These are phyloP conservation scores for Oasisia sp. DNA, from an alignment of 2,888 invertebrate species.

Conservation along the genomic window DNA sequence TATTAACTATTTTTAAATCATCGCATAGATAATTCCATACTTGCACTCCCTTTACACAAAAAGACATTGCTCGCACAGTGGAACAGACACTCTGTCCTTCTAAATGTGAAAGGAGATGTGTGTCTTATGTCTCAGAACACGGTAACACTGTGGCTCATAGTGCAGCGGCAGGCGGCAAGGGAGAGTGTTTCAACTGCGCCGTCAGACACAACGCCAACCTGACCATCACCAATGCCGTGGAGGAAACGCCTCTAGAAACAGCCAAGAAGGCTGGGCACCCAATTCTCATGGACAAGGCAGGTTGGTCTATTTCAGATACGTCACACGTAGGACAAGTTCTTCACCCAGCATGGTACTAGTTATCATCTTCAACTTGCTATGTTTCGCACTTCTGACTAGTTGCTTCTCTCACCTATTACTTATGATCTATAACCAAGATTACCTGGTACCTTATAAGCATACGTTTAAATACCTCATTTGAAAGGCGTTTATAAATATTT, in stretches of 20 bases:
- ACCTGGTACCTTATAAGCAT: too few species aligned
- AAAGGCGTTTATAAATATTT: too few species aligned
- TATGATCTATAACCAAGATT: too few species aligned
- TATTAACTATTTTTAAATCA: too few species aligned
- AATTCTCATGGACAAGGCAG: constrained; percentile 59
- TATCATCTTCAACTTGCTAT: not conserved
- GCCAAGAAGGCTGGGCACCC: constrained; percentile 60
- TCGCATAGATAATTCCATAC: too few species aligned
- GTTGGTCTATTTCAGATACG: constrained; percentile 34
- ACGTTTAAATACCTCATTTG: too few species aligned
- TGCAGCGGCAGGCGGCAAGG: constrained; percentile 57
- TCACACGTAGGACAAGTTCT: not conserved
- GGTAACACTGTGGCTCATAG: constrained; percentile 61
- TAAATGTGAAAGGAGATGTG: too few species aligned
- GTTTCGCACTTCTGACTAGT: not conserved
- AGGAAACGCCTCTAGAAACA: constrained; percentile 56
- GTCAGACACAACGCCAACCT: constrained; percentile 56
- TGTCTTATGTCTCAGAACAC: constrained; percentile 33
- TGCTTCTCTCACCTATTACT: too few species aligned
- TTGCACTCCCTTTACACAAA: too few species aligned
- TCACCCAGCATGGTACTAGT: not conserved
- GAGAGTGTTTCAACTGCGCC: constrained; percentile 62
- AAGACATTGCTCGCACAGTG: too few species aligned
- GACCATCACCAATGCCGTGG: constrained; percentile 50
- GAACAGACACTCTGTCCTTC: too few species aligned